Conservation (phyloP, 2,888 invertebrate species). For the Drosophila meridionalis region DNA sequence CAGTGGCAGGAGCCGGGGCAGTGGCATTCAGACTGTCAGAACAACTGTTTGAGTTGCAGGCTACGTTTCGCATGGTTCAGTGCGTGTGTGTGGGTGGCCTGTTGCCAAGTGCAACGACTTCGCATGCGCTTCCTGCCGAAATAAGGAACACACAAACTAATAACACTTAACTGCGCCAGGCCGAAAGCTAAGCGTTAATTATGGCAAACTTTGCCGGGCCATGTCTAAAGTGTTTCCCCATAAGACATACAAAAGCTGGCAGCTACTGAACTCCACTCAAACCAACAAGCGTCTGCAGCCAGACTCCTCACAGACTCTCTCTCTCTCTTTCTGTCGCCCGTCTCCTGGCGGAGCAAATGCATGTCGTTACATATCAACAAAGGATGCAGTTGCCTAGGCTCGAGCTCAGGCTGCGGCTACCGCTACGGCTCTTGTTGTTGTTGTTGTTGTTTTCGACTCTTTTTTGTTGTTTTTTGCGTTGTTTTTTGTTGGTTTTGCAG, state of each 20-base stretch:
- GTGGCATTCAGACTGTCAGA: constrained; percentile 29
- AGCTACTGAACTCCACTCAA: constrained; percentile 55
- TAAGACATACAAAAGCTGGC: constrained; percentile 62
- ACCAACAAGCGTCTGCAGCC: background rate
- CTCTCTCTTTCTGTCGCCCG: background rate
- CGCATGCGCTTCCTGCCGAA: constrained; percentile 43
- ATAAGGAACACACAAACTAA: constrained; percentile 60
- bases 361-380: constrained; percentile 76
- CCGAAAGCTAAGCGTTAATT: constrained; percentile 76
- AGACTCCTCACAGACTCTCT: constrained; percentile 3
- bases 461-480: constrained; percentile 31
- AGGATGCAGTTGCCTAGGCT: constrained; percentile 69
- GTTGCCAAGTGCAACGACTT: constrained; percentile 56
- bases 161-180: constrained; percentile 69
- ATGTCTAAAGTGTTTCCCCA: constrained; percentile 55
- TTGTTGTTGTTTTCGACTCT: constrained; percentile 37
- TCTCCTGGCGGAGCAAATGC: constrained; percentile 44
- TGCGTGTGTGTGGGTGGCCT: constrained; percentile 22
- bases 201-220: constrained; percentile 69
- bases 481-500: constrained; percentile 56
- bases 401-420: background rate
- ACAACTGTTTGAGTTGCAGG: constrained; percentile 59
- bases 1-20: constrained; percentile 4
- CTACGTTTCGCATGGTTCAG: constrained; percentile 7
- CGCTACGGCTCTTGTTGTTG: constrained; percentile 21